Base-by-base conservation (phyloP, 2,888 invertebrate species). In the Hecatera dysodea region DNA sequence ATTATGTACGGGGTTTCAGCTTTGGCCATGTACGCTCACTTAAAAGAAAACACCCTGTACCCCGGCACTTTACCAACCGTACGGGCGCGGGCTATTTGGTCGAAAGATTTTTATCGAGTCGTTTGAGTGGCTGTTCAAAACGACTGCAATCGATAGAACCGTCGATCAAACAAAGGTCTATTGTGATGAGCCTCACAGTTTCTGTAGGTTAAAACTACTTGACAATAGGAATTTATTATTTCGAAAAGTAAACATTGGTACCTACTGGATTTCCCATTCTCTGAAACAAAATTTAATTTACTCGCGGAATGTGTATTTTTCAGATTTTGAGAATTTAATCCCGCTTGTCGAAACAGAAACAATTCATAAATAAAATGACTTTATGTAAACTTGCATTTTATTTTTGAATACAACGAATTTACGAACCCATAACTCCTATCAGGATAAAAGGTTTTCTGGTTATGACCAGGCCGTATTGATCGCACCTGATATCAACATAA, bases 91-190 rank as follows among this genome's bases (percentile, higher is more conserved):
- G 22, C 22, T 42, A 39, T 36, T 55, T 33, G 29, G 29, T 33
- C 7, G 12, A 17, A 33, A n/a, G 29, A 24, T 29, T 48, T 69
- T 9, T 24, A 6, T 50, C 8, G 36, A 48, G 19, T 29, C 4
- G 27, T 39, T 29, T 8, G 50, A 29, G 27, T 29, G 39, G 17
- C 17, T 67, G n/a, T 50, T 48, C 9, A 39, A 61, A 65, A 24
- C 15, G 33, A 62, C 63, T 15, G 27, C 29, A n/a, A 52, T 67
- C 19, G 46, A 46, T 44, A 15, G 19, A 46, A 36, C 33, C 27
- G n/a, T n/a, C 22, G 19, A 19, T 3, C 19, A 69, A 69, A 39
- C 27, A 29, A 55, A 22, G 36, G 2, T 19, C 1, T 53, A n/a
- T 36, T 53, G 39, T 44, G 24, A 33, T 61, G 33, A 24, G 24